Evolutionary conservation across 2,888 invertebrate genomes (phyloP), one percentile per base, ranked within the genome.

Genomic region (Drosophila pseudotalamancana): DNA sequence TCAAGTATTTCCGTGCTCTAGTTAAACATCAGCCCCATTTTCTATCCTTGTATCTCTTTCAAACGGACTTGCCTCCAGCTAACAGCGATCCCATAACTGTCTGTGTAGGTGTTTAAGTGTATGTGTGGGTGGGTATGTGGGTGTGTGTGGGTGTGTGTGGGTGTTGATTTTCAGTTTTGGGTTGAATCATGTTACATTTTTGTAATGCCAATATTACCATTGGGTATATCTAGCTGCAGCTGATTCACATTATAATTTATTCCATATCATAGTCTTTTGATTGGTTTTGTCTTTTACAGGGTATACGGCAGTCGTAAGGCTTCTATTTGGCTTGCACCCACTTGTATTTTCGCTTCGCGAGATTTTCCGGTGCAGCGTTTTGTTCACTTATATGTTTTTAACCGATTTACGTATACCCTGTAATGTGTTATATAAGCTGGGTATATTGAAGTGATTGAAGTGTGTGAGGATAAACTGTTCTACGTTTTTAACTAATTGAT

Each of bases 121-220:
- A 8, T 14, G 39, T 39, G 2, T 11, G 25, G n/a, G 25, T 2
- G 3, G 25, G 25, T 25, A 9, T 9, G 25, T 14, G 6, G 6
- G 48, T 29, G 11, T 16, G n/a, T 46, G 19, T 42, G 29, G 27
- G n/a, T 12, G 29, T 12, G 29, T 1, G 21, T 53, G 67, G 65
- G 66, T 80, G 83, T 68, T 72, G 77, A 80, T 74, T 77, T 72
- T 69, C 42, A 68, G 66, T 71, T 60, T 73, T 57, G 60, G 56
- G 40, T 45, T 57, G 55, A 21, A 74, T 46, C 57, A 56, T 63
- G 71, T 63, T 67, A 43, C 50, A 34, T 50, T 64, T 56, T 56
- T 48, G n/a, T n/a, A n/a, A n/a, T n/a, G n/a, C 9, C 25, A 50
- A 40, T 35, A 49, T 55, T 51, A 57, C 39, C 53, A 0, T 1